A percentile compares a stretch with the other conserved stretches of the same genome.
Conservation (phyloP, 23 tunicate species). For the Ascidia mentula region DNA sequence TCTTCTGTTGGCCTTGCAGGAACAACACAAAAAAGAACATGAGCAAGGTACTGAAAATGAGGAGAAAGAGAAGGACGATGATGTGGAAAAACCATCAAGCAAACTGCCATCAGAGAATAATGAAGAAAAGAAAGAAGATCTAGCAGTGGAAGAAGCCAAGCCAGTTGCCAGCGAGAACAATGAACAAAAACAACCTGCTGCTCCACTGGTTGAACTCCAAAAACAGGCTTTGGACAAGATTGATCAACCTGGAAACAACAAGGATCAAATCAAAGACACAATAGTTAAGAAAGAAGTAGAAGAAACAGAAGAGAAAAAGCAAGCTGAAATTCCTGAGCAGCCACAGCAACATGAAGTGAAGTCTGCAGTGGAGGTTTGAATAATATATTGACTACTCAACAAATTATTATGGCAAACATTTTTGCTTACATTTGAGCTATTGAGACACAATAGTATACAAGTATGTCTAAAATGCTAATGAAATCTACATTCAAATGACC, state of each 20-base stretch:
- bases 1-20: slow-evolving; percentile 56
- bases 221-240: neutral
- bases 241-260: neutral
- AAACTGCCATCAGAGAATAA: neutral
- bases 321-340: neutral
- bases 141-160: no score
- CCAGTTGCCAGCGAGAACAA: no score
- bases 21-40: slow-evolving; percentile 39
- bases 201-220: no score
- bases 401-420: no score
- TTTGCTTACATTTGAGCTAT: no score
- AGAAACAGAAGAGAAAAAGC: neutral
- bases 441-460: no score
- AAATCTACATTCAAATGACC: no score
- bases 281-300: neutral
- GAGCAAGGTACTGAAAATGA: neutral
- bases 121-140: neutral
- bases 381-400: no score
- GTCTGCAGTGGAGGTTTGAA: neutral
- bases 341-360: neutral
- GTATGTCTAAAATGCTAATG: no score
- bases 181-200: no score
- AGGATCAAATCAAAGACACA: neutral
- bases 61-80: neutral
- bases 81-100: neutral